Evolutionary conservation across 1,140 invertebrate genomes (phyloP), one percentile per base, ranked within the genome.

Genomic region (Scylla paramamosain): DNA sequence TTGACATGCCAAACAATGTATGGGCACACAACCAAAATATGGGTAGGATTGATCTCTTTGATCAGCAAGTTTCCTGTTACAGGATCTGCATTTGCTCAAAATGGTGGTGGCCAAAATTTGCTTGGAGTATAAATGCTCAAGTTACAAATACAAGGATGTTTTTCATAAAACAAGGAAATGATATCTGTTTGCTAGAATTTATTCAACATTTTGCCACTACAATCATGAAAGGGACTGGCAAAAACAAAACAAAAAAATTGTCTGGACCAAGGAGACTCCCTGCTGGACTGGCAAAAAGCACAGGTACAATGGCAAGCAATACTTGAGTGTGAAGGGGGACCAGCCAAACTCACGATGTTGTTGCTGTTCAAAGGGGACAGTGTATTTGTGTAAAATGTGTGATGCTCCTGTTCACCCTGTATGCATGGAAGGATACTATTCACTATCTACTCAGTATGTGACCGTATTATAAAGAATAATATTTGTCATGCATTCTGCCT

Each of bases 41-140:
- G 93, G 52, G 93, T 67, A 39, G 93, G 14, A 48, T 94, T 2
- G 93, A 94, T 90, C n/a, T 94, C 20, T 90, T 94, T 94, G 87
- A 94, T 94, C 46, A 94, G 52, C 93, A 67, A 39, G 67, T 92
- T 29, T 25, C 91, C 0, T 8, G 0, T 8, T 32, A 77, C 29
- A 83, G n/a, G 67, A 92, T 92, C 16, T n/a, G 67, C 0, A 82
- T 92, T 4, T 16, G 16, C n/a, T 82, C 59, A 82, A 16, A 83
- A 77, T 92, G 59, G 59, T 92, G 91, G 91, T 92, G n/a, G 91
- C 67, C 52, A 7, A 82, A 52, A 48, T 91, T 91, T 91, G 39
- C 90, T 91, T 91, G 90, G 46, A 52, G n/a, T 52, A 82, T 92
- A 82, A 92, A 31, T 92, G 91, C 91, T 31, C 10, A 92, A 59